phyloP scores from a whole-genome alignment of 2,888 invertebrate species.

The Seira ritae region DNA sequence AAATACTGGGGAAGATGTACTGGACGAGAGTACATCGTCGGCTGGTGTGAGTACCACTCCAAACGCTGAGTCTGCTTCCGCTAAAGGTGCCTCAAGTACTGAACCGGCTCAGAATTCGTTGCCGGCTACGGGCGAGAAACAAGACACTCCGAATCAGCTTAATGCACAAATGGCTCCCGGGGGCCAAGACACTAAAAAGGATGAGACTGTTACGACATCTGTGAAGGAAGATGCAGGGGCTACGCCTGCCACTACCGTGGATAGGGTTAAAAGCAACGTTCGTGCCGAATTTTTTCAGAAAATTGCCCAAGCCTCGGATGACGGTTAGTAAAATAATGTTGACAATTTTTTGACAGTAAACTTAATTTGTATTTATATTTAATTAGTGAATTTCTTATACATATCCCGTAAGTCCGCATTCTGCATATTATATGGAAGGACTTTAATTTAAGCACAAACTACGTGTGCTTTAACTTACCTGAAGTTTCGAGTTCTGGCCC shows the following conservation, averaged over 20 bases:
- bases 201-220: slow-evolving; percentile 42
- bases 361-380: no score
- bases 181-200: slow-evolving; percentile 51
- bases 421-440: no score
- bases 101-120: slow-evolving; percentile 42
- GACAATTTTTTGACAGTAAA: no score
- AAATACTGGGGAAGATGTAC: slow-evolving; percentile 74
- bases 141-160: slow-evolving; percentile 32
- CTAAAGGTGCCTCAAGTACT: slow-evolving; percentile 56
- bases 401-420: no score
- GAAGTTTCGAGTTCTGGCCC: no score
- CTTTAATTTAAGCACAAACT: no score
- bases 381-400: no score
- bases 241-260: slow-evolving; percentile 40
- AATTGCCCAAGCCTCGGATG: slow-evolving; percentile 72
- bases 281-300: slow-evolving; percentile 72
- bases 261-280: slow-evolving; percentile 28
- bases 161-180: slow-evolving; percentile 32
- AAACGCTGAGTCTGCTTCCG: slow-evolving; percentile 31
- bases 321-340: slow-evolving; percentile 42
- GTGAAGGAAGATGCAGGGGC: slow-evolving; percentile 41
- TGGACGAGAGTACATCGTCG: slow-evolving; percentile 24
- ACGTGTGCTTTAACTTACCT: no score
- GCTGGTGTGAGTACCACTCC: slow-evolving; percentile 32
- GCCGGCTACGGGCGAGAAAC: slow-evolving; percentile 42